phyloP scores from a whole-genome alignment of 2,888 invertebrate genomes.

The Drosophila kanekoi region DNA sequence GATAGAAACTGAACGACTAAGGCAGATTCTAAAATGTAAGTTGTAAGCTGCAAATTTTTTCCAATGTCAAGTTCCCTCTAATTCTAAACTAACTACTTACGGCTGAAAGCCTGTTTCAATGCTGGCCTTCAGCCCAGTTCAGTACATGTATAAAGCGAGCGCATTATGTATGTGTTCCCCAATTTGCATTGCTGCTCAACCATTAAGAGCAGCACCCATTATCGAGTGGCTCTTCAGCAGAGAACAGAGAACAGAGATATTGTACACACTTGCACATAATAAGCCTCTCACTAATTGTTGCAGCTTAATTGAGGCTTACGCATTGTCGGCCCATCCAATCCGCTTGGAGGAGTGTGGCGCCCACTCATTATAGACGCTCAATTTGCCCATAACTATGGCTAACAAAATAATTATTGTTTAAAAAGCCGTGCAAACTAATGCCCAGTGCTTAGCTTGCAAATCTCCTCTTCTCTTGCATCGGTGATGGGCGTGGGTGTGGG shows the following conservation, averaged over 20 bases:
- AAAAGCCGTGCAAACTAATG: constrained; percentile 53
- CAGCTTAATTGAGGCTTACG: constrained; percentile 65
- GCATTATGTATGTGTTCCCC: neutral
- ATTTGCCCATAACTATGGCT: constrained; percentile 54
- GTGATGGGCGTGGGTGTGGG: neutral
- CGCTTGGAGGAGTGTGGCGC: constrained; percentile 6
- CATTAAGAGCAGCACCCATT: constrained; percentile 4
- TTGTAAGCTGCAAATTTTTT: too few relatives aligned
- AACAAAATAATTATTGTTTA: constrained; percentile 61
- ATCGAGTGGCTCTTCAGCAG: constrained; percentile 8
- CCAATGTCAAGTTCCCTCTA: too few relatives aligned
- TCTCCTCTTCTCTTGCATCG: constrained; percentile 13
- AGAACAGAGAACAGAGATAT: constrained; percentile 30
- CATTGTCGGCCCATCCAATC: constrained; percentile 24
- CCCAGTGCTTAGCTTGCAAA: constrained; percentile 26
- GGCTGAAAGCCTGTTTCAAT: too few relatives aligned
- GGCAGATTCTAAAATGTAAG: too few relatives aligned
- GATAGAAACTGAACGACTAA: too few relatives aligned
- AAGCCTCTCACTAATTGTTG: constrained; percentile 58
- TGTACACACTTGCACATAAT: constrained; percentile 40
- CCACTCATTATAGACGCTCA: constrained; percentile 51
- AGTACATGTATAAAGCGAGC: neutral
- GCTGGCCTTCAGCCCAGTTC: too few relatives aligned
- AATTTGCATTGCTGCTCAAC: neutral
- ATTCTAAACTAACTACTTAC: too few relatives aligned